phyloP scores from a whole-genome alignment of 2,888 invertebrate genomes.

The Colostygia pectinataria region DNA sequence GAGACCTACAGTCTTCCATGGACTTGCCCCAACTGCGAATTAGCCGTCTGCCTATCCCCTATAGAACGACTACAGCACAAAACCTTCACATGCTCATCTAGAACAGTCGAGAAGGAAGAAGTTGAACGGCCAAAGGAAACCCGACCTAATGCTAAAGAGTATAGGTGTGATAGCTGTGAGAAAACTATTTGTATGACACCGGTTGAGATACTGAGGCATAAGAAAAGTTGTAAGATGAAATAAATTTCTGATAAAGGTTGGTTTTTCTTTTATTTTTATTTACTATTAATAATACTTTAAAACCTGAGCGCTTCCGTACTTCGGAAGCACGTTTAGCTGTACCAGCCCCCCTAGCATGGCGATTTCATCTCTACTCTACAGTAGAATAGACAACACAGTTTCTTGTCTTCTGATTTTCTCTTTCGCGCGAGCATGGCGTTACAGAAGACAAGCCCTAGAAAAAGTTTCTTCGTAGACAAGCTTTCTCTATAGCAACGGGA shows the following conservation, averaged over 20 bases:
- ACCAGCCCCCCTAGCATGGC: no score
- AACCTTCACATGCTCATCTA: slow-evolving; percentile 70
- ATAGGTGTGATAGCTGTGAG: slow-evolving; percentile 88
- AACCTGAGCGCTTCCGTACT: no score
- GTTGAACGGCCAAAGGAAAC: slow-evolving; percentile 50
- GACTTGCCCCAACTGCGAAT: slow-evolving; percentile 88
- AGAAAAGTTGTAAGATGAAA: slow-evolving; percentile 83
- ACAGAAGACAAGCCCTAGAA: no score
- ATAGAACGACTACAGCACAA: slow-evolving; percentile 90
- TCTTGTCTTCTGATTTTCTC: no score
- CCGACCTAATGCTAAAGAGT: slow-evolving; percentile 84
- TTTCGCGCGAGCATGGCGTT: no score
- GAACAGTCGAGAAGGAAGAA: slow-evolving; percentile 53
- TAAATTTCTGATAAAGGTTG: slow-evolving; percentile 37
- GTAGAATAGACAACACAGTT: no score
- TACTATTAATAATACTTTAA: no score
- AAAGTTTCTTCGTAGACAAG: no score
- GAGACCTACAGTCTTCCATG: slow-evolving; percentile 85
- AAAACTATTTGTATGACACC: slow-evolving; percentile 87
- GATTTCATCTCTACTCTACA: no score
- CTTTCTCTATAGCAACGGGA: no score
- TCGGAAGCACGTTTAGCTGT: no score
- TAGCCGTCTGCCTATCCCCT: slow-evolving; percentile 84
- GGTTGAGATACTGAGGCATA: slow-evolving; percentile 94
- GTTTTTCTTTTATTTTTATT: slow-evolving; percentile 7